A percentile compares a stretch with the other conserved stretches of the same genome.
These are phyloP conservation scores for Cynoglossus semilaevis DNA, from an alignment of 2,113 vertebrate genomes.

Conservation along the genomic window DNA sequence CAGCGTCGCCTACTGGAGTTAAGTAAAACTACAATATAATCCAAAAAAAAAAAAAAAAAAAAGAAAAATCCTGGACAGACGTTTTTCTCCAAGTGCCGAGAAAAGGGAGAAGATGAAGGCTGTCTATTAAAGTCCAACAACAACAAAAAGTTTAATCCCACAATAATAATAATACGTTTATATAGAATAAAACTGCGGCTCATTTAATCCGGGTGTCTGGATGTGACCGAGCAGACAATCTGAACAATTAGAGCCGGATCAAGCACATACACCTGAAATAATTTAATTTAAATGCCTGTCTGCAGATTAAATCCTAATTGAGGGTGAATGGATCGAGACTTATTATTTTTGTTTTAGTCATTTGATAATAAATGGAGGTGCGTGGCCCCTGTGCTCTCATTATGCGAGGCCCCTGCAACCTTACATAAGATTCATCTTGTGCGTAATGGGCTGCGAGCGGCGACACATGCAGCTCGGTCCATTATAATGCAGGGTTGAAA, in stretches of 20 bases:
- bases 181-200: no score
- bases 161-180: not conserved
- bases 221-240: conserved; percentile 5
- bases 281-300: conserved; percentile 51
- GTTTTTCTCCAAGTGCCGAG: no score
- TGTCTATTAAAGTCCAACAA: not conserved
- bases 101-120: not conserved
- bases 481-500: conserved; percentile 96
- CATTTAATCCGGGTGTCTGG: not conserved
- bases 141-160: not conserved
- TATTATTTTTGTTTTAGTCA: conserved; percentile 69
- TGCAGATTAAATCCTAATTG: conserved; percentile 65
- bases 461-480: conserved; percentile 87
- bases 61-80: no score
- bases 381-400: conserved; percentile 56
- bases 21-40: not conserved
- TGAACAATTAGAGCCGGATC: conserved; percentile 51
- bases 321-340: conserved; percentile 57
- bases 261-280: conserved; percentile 62
- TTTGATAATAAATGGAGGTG: conserved; percentile 64
- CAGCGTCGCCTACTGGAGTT: conserved; percentile 72
- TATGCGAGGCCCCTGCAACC: conserved; percentile 62
- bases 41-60: no score
- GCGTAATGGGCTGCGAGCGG: conserved; percentile 95
- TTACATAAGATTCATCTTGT: conserved; percentile 89